A percentile compares a stretch with the other conserved stretches of the same genome.
These are phyloP conservation scores for Rhabditophanes sp. DNA, from an alignment of 2,888 invertebrate species.

Conservation along the genomic window DNA sequence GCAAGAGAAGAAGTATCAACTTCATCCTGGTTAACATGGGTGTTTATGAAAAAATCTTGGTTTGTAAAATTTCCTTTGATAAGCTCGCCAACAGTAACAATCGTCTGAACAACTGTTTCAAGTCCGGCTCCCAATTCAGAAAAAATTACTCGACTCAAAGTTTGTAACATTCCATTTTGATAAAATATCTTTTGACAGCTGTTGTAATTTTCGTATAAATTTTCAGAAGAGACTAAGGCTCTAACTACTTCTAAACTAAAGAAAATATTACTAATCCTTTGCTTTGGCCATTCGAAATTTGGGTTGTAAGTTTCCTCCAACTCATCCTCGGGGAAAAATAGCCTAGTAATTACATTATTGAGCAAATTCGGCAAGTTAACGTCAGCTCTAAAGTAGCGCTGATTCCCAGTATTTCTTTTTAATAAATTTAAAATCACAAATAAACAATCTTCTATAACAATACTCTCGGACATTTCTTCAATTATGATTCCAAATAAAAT, in stretches of 20 bases:
- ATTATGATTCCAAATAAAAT: slow-evolving; percentile 76
- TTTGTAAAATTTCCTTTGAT: slow-evolving; percentile 74
- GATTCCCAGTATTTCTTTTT: slow-evolving; percentile 86
- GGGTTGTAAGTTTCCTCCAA: slow-evolving; percentile 12
- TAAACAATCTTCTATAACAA: slow-evolving; percentile 93
- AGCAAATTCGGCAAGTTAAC: no score
- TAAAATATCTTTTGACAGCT: no score
- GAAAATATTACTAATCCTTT: slow-evolving; percentile 67
- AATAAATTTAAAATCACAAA: slow-evolving; percentile 76
- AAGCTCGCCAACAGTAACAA: slow-evolving; percentile 81
- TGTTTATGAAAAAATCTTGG: slow-evolving; percentile 79
- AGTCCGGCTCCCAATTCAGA: slow-evolving; percentile 78
- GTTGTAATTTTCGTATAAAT: no score
- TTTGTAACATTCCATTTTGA: slow-evolving; percentile 60
- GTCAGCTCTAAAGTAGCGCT: slow-evolving; percentile 94
- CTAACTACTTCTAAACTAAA: slow-evolving; percentile 74
- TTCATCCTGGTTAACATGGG: no score
- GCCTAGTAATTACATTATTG: slow-evolving; percentile 57
- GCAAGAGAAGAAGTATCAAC: slow-evolving; percentile 66
- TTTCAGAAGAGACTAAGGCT: slow-evolving; percentile 71
- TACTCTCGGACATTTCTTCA: slow-evolving; percentile 68
- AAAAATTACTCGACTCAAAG: slow-evolving; percentile 76
- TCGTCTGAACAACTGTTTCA: slow-evolving; percentile 80
- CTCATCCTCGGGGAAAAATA: slow-evolving; percentile 51
- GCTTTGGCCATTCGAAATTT: slow-evolving; percentile 51